A percentile compares a stretch with the other conserved stretches of the same genome.
These are phyloP conservation scores for Pipistrellus kuhlii DNA, from an alignment of 2,797 vertebrate species.

Conservation along the genomic window DNA sequence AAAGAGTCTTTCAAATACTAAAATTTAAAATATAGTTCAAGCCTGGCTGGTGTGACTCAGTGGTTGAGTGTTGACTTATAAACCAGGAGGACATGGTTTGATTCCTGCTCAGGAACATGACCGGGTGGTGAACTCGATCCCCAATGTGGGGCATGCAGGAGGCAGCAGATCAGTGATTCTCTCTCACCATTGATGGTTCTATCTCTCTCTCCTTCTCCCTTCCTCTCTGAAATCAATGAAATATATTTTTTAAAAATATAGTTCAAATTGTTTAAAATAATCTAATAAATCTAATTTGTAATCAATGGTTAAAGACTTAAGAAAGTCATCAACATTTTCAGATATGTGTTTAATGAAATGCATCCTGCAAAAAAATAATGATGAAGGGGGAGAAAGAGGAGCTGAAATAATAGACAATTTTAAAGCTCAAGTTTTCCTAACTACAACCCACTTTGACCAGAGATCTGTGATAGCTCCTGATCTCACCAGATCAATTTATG, in stretches of 20 bases:
- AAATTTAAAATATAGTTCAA: conserved; percentile 28
- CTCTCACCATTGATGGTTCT: too few species aligned
- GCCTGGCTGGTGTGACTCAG: too few species aligned
- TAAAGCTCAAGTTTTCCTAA: conserved; percentile 25
- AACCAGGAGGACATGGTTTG: too few species aligned
- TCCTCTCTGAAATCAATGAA: too few species aligned
- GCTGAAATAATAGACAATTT: neutral
- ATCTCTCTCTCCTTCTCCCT: too few species aligned
- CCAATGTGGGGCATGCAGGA: too few species aligned
- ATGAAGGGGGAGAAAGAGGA: neutral
- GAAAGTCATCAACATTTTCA: conserved; percentile 22
- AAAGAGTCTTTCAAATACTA: neutral
- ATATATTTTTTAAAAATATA: neutral
- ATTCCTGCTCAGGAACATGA: too few species aligned
- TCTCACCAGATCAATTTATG: neutral
- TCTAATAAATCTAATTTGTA: conserved; percentile 12
- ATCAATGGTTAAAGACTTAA: conserved; percentile 11
- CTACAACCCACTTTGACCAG: neutral
- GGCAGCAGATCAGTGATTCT: too few species aligned
- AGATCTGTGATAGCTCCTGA: neutral
- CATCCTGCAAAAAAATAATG: neutral
- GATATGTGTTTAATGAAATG: conserved; percentile 27
- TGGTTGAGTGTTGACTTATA: too few species aligned
- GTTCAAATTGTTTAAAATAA: neutral
- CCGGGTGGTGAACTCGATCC: accelerated